phyloP scores from a whole-genome alignment of 2,113 vertebrate genomes.

The Hippocampus mohnikei region DNA sequence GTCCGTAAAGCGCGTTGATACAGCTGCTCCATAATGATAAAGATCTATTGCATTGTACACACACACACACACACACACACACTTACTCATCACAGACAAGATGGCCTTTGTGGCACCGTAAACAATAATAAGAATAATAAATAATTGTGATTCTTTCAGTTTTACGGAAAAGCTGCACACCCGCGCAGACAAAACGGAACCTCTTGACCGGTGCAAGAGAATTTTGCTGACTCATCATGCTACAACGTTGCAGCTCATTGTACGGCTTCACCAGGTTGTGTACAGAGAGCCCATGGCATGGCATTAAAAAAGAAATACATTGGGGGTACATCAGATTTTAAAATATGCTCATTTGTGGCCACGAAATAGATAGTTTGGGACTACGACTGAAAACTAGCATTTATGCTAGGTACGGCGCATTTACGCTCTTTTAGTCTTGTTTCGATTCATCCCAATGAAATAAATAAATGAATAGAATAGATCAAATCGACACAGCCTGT shows the following conservation, averaged over 20 bases:
- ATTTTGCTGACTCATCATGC: not conserved
- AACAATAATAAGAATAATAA: constrained; percentile 3
- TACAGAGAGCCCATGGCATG: not conserved
- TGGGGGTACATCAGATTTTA: too few relatives aligned
- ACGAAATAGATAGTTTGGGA: too few relatives aligned
- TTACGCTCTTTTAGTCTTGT: too few relatives aligned
- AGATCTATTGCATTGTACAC: not conserved
- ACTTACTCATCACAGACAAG: constrained; percentile 10
- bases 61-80: constrained; percentile 10
- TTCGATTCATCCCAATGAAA: too few relatives aligned
- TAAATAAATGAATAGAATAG: too few relatives aligned
- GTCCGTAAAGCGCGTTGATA: too few relatives aligned
- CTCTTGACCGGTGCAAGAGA: constrained; percentile 23
- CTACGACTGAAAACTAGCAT: too few relatives aligned
- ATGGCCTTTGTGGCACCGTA: constrained; percentile 31
- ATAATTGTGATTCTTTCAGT: constrained; percentile 18
- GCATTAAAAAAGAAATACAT: not conserved
- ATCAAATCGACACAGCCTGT: too few relatives aligned
- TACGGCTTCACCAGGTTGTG: constrained; percentile 2
- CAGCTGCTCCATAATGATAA: too few relatives aligned
- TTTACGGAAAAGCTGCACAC: constrained; percentile 9
- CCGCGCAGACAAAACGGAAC: constrained; percentile 27
- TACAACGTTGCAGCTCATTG: constrained; percentile 6
- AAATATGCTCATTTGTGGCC: too few relatives aligned
- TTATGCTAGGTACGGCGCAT: too few relatives aligned